Evolutionary conservation across 2,888 invertebrate species (phyloP), one percentile per base, ranked within the genome.

Genomic region (Acrobasis repandana): DNA sequence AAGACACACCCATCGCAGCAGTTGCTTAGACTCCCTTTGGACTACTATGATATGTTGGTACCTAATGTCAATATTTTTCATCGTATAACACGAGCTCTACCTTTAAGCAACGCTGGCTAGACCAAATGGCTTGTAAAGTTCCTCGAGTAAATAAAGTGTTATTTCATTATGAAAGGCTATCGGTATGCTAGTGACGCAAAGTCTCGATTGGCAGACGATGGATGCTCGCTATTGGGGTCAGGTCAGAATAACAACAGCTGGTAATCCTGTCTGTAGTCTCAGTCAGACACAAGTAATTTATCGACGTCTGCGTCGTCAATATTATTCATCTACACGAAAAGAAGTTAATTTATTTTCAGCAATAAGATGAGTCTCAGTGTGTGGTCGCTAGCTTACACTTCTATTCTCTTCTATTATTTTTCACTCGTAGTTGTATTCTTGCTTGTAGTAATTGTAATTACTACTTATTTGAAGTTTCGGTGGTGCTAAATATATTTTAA

Each of bases 121-220:
- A 79, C 80, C 70, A 77, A 75, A 70, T 77, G 69, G 75, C 76
- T 76, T 77, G 74, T 74, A 77, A 77, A 80, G 64, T 75, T 78
- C 74, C 72, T 70, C 70, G 71, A 74, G 65, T 73, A 70, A 71
- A 71, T 71, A 74, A 70, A 16, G 68, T 72, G 68, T 72, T 74
- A 75, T 69, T 65, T 67, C 65, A 63, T 69, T 67, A 72, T 68
- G n/a, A n/a, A 69, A 60, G 63, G n/a, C n/a, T n/a, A n/a, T n/a
- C n/a, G n/a, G n/a, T n/a, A 16, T 11, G 11, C 9, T 50, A 50
- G 20, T 50, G 10, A 50, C 50, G 28, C 50, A 50, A 11, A 20
- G 20, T 18, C 14, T 18, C 10, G 43, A 43, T 43, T 43, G 43
- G 43, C 43, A 43, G 43, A 43, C 43, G 43, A 43, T 43, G 5